Conservation (phyloP, 2,113 vertebrate species). For the Silurus glanis region DNA sequence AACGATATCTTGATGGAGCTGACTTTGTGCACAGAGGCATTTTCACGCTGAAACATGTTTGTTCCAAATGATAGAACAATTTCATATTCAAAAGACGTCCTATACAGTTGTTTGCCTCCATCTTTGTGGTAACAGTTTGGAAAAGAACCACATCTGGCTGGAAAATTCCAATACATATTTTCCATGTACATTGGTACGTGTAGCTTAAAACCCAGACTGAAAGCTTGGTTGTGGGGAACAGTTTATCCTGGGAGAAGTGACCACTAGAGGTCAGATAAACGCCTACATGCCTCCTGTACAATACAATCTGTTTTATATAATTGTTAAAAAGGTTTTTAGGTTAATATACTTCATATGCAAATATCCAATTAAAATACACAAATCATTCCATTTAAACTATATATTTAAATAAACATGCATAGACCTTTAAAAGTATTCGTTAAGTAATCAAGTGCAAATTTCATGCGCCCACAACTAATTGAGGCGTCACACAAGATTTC, state of each 20-base stretch:
- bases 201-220: neutral
- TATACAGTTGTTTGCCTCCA: no score
- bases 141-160: no score
- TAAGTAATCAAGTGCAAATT: neutral
- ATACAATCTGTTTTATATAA: no score
- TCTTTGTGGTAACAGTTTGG: no score
- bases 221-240: neutral
- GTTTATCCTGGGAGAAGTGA: neutral
- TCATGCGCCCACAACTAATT: neutral
- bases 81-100: no score
- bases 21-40: no score
- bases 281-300: neutral
- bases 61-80: no score
- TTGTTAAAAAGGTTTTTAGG: neutral
- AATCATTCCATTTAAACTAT: neutral
- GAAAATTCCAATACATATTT: no score
- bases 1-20: no score
- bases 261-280: conserved; percentile 41
- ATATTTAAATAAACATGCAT: neutral
- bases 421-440: neutral
- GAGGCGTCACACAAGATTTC: neutral
- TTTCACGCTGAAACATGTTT: no score
- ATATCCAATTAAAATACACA: neutral
- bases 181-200: no score
- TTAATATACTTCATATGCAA: neutral